phyloP scores from a whole-genome alignment of 1,140 invertebrate species.

The Stegodyphus dumicola region DNA sequence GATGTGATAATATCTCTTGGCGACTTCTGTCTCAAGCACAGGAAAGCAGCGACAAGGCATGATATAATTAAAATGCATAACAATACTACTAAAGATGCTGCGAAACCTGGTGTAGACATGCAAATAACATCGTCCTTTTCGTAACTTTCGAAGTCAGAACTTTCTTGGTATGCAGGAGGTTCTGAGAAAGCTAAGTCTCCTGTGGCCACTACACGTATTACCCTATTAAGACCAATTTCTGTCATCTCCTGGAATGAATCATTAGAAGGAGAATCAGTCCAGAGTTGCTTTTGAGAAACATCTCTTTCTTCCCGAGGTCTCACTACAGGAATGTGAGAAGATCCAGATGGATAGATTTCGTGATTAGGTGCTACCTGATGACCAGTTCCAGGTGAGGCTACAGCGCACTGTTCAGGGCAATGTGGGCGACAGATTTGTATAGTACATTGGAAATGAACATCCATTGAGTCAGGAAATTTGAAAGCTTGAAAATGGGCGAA shows the following conservation, averaged over 20 bases:
- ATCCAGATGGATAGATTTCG: slow-evolving; percentile 27
- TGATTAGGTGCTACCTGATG: slow-evolving; percentile 24
- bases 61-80: slow-evolving; percentile 83
- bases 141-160: slow-evolving; percentile 22
- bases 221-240: slow-evolving; percentile 65
- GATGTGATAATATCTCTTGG: slow-evolving; percentile 52
- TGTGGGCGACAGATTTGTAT: slow-evolving; percentile 65
- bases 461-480: slow-evolving; percentile 64
- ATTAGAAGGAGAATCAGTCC: neutral
- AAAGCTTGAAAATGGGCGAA: slow-evolving; percentile 86
- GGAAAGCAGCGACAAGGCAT: slow-evolving; percentile 83
- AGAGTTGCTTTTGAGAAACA: slow-evolving; percentile 8
- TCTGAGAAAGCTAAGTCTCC: slow-evolving; percentile 52
- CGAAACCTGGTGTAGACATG: slow-evolving; percentile 92
- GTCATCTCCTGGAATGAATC: slow-evolving; percentile 51
- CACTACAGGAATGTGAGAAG: neutral
- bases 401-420: slow-evolving; percentile 61
- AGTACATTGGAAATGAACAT: slow-evolving; percentile 67
- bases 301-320: slow-evolving; percentile 58
- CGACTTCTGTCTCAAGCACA: slow-evolving; percentile 67
- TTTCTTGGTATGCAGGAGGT: slow-evolving; percentile 1
- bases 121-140: slow-evolving; percentile 78
- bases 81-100: slow-evolving; percentile 83
- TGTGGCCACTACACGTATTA: slow-evolving; percentile 73
- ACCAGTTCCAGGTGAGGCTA: slow-evolving; percentile 1